These are phyloP conservation scores for Rhinoraja longicauda DNA, from an alignment of 2,797 vertebrate species.

Conservation along the genomic window DNA sequence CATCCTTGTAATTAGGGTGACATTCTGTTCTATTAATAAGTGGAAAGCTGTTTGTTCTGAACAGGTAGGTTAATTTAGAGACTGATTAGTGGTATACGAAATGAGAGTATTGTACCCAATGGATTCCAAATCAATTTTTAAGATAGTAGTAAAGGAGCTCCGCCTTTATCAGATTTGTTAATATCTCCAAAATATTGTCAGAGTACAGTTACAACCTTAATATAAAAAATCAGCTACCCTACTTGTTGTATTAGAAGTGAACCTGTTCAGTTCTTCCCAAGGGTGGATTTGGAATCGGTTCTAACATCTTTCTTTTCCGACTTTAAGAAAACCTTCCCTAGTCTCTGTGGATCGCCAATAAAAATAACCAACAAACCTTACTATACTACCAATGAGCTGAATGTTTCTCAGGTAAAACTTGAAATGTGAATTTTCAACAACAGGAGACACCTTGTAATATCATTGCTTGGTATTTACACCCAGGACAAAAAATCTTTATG, in stretches of 20 bases:
- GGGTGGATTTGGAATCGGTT: conserved; percentile 60
- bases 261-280: conserved; percentile 67
- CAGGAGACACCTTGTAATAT: background rate
- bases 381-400: conserved; percentile 58
- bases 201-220: conserved; percentile 2
- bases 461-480: background rate
- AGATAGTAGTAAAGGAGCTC: background rate
- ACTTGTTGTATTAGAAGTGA: conserved; percentile 77
- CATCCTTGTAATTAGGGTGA: background rate
- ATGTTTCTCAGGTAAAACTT: conserved; percentile 32
- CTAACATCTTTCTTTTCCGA: conserved; percentile 67
- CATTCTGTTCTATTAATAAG: background rate
- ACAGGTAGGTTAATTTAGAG: background rate
- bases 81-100: background rate
- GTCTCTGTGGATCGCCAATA: conserved; percentile 70
- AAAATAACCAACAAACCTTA: conserved; percentile 64
- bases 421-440: background rate
- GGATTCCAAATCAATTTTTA: background rate
- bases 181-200: background rate
- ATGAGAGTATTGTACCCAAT: background rate
- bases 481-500: background rate
- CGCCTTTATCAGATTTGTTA: background rate
- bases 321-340: conserved; percentile 57
- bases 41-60: background rate
- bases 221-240: conserved; percentile 66